Base-by-base conservation (phyloP, 2,888 invertebrate species). In the Dryococelus australis region DNA sequence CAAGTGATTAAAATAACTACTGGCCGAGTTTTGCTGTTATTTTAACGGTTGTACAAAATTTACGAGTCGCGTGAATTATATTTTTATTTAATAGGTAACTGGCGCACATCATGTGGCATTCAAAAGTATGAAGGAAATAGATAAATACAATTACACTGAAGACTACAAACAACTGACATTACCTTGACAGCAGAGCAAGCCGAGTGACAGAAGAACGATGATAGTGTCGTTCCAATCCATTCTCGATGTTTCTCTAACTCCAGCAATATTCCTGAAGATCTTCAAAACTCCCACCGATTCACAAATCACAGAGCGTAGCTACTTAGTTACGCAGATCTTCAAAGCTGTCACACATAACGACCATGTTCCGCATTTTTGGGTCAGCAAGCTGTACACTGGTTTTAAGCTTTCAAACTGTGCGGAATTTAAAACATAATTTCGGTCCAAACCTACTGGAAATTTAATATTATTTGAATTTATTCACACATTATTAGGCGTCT, bases 151-250 rank as follows among this genome's bases (percentile, higher is more conserved):
- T 1, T 47, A 47, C 47, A 1, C 35, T 8, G 16, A 16, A 47
- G 47, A 47, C 16, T 8, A 47, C 47, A 47, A 10, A 47, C 47
- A 47, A 10, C 47, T 47, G 10, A 10, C 10, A 10, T n/a, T 65
- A 65, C 65, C 65, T 65, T 65, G 65, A 65, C 65, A 65, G n/a
- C 65, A 65, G 65, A 65, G 65, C 4, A 65, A 65, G 65, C 65
- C 1, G 13, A 65, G 65, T 9, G n/a, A 65, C 1, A 65, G 65
- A 2, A 65, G 65, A 65, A 65, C 65, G 65, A 65, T 24, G 65
- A 65, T 65, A 20, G 65, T 65, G n/a, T 20, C n/a, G 24, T 65
- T 65, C 65, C 65, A 65, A 65, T 65, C 65, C 65, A 65, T 65
- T 65, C 0, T 65, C 65, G 65, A n/a, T 65, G 65, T 65, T 20